Conservation (phyloP, 2,888 invertebrate genomes). For the Ennomos fuscantarius region DNA sequence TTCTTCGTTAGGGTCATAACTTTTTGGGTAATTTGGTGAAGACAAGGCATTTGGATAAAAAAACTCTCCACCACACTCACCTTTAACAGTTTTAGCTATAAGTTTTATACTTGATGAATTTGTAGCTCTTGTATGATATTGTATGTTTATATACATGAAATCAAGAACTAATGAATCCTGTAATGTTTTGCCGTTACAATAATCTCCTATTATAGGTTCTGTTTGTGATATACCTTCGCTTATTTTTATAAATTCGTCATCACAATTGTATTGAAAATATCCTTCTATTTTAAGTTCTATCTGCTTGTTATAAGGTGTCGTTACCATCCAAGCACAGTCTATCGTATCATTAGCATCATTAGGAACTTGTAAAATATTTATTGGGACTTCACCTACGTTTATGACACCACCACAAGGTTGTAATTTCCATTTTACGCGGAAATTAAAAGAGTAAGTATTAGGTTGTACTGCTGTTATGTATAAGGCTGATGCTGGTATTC, state of each 20-base stretch:
- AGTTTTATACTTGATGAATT: constrained; percentile 58
- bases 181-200: constrained; percentile 85
- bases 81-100: constrained; percentile 60
- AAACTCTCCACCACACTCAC: constrained; percentile 89
- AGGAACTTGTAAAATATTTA: constrained; percentile 68
- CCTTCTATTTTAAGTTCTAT: constrained; percentile 68
- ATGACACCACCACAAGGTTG: constrained; percentile 89
- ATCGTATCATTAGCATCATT: constrained; percentile 71
- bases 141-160: constrained; percentile 85
- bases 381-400: constrained; percentile 49
- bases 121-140: constrained; percentile 86
- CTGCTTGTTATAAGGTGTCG: constrained; percentile 65
- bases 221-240: constrained; percentile 78
- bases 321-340: constrained; percentile 90
- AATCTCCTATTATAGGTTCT: constrained; percentile 85
- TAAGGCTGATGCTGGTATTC: constrained; percentile 58
- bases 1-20: constrained; percentile 90
- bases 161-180: constrained; percentile 72
- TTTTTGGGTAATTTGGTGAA: constrained; percentile 86
- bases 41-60: constrained; percentile 70
- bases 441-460: constrained; percentile 60
- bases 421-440: constrained; percentile 61
- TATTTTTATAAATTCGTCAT: constrained; percentile 77
- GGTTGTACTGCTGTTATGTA: constrained; percentile 57
- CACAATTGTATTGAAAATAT: constrained; percentile 57